Evolutionary conservation across 2,797 vertebrate species (phyloP).

Genomic region (Poecile montanus): DNA sequence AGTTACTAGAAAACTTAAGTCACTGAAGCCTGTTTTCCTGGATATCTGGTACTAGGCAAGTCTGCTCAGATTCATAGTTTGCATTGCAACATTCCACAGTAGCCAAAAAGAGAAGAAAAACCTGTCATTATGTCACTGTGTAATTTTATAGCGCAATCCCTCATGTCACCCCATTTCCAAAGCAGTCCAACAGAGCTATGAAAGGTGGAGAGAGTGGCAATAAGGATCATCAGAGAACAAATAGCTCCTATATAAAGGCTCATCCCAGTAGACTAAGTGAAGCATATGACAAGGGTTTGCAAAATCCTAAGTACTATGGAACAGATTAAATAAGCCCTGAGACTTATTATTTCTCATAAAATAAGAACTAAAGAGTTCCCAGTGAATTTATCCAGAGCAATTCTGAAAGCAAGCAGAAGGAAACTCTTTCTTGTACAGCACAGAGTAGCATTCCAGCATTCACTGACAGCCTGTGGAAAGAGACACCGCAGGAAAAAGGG

Average conservation of each 20-base stretch:
- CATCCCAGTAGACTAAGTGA: neutral
- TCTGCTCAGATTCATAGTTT: neutral
- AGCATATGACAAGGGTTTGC: neutral
- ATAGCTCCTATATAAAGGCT: neutral
- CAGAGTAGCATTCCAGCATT: neutral
- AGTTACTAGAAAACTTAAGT: neutral
- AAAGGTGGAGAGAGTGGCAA: neutral
- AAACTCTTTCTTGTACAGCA: neutral
- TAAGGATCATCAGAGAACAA: neutral
- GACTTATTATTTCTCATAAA: neutral
- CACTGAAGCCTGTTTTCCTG: neutral
- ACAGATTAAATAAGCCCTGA: neutral
- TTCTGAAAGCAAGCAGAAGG: neutral
- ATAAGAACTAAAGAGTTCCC: neutral
- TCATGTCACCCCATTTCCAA: neutral
- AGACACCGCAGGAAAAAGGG: neutral
- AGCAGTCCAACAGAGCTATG: neutral
- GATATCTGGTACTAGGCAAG: neutral
- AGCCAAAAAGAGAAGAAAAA: neutral
- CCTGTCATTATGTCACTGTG: neutral
- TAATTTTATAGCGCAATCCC: neutral
- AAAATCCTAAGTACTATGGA: neutral
- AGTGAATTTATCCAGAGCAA: neutral
- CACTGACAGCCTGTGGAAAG: neutral
- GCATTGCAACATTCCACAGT: neutral